phyloP scores from a whole-genome alignment of 2,888 invertebrate species.

The Melanotus villosus region DNA sequence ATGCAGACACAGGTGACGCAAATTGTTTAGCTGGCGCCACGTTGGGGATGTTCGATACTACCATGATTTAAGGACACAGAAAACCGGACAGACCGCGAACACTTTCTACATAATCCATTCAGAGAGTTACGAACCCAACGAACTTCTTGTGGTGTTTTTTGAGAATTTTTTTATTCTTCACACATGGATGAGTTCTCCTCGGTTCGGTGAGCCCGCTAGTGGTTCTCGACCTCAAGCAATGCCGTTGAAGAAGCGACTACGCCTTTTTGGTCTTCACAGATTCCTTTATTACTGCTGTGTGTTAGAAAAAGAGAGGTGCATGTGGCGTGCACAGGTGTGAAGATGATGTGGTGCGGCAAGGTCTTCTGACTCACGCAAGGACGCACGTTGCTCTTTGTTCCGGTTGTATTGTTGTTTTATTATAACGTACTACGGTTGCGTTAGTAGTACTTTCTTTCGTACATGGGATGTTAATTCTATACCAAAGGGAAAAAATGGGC shows the following conservation, averaged over 20 bases:
- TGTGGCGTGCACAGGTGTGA: constrained; percentile 43
- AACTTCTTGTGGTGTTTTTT: constrained; percentile 17
- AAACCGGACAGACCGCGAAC: constrained; percentile 1
- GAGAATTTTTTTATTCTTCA: constrained; percentile 25
- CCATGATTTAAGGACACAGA: constrained; percentile 1
- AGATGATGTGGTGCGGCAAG: constrained; percentile 59
- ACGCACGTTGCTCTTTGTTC: constrained; percentile 64
- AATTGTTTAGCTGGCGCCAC: constrained; percentile 1
- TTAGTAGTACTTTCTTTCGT: too few relatives aligned
- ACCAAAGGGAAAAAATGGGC: too few relatives aligned
- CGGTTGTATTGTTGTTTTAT: constrained; percentile 54
- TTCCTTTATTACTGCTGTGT: background rate
- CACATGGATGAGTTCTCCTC: constrained; percentile 34
- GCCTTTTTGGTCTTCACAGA: constrained; percentile 10
- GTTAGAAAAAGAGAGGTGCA: constrained; percentile 35
- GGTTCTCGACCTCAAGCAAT: constrained; percentile 38
- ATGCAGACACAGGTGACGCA: constrained; percentile 4
- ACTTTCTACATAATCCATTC: constrained; percentile 9
- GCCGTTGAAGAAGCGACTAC: constrained; percentile 20
- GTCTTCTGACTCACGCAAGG: constrained; percentile 65
- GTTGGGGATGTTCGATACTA: background rate
- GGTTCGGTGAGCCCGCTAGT: constrained; percentile 25
- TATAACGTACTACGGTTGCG: constrained; percentile 21
- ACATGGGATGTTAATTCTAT: too few relatives aligned
- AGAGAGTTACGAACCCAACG: background rate